Conservation (phyloP, 2,888 invertebrate genomes). For the Drosophila engyochracea region DNA sequence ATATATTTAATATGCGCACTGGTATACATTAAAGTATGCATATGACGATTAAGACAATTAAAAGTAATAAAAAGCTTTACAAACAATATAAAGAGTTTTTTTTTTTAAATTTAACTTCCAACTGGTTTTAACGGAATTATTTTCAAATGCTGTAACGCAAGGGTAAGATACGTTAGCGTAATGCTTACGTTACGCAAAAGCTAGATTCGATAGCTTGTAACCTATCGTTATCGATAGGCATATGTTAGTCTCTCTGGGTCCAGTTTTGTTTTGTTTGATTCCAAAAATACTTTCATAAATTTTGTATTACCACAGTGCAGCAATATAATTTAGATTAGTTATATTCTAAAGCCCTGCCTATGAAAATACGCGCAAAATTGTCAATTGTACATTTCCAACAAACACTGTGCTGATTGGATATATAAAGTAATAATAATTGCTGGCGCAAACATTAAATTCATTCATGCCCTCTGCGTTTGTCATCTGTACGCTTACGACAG, state of each 20-base stretch:
- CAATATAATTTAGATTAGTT: not conserved
- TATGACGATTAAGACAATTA: conserved; percentile 55
- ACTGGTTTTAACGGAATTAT: not conserved
- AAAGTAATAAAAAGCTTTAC: conserved; percentile 54
- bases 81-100: conserved; percentile 20
- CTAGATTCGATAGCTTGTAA: not conserved
- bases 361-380: not conserved
- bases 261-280: conserved; percentile 6
- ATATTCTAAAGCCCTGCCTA: not conserved
- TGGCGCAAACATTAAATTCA: not conserved
- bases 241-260: not conserved
- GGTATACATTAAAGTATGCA: conserved; percentile 43
- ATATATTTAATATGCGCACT: conserved; percentile 59
- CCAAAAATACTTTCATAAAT: conserved; percentile 9
- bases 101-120: not conserved
- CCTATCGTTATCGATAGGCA: conserved; percentile 4
- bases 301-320: not conserved
- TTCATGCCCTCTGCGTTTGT: not conserved
- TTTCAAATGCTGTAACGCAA: not conserved
- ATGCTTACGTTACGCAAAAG: conserved; percentile 1
- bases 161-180: not conserved
- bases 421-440: not conserved
- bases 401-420: not conserved
- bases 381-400: not conserved
- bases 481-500: not conserved